These are phyloP conservation scores for Trogon surrucura DNA, from an alignment of 2,113 vertebrate species.

Conservation along the genomic window DNA sequence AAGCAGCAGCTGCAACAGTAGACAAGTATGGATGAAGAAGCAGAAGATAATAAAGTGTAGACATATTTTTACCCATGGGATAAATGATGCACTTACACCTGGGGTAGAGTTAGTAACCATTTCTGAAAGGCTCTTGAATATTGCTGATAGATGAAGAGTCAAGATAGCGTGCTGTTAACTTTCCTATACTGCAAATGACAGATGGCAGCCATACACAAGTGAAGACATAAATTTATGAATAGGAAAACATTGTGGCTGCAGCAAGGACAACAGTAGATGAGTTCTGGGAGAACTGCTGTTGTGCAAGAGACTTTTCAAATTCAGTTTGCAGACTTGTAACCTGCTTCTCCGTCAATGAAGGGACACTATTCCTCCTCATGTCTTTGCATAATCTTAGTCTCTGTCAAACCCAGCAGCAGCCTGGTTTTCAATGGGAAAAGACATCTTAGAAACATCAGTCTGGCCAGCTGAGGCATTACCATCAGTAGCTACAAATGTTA, in stretches of 20 bases:
- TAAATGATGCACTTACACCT: background rate
- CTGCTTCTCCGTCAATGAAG: background rate
- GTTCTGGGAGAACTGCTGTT: background rate
- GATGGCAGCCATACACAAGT: background rate
- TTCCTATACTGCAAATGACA: background rate
- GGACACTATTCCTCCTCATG: background rate
- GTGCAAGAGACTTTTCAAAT: background rate
- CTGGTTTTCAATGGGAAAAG: background rate
- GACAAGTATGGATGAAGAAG: background rate
- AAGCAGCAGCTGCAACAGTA: background rate
- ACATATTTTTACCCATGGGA: background rate
- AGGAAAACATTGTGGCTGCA: background rate
- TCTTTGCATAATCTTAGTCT: background rate
- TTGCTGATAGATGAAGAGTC: background rate
- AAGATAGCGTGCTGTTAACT: background rate
- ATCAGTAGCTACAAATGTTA: background rate
- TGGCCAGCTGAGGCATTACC: background rate
- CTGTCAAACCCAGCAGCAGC: background rate
- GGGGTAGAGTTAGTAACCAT: background rate
- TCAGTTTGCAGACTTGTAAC: background rate
- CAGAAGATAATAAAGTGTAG: background rate
- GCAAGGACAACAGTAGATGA: background rate
- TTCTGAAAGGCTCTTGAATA: background rate
- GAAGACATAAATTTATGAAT: background rate
- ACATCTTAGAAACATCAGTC: background rate